phyloP scores from a whole-genome alignment of 2,888 invertebrate genomes.

The Chorisops tibialis region DNA sequence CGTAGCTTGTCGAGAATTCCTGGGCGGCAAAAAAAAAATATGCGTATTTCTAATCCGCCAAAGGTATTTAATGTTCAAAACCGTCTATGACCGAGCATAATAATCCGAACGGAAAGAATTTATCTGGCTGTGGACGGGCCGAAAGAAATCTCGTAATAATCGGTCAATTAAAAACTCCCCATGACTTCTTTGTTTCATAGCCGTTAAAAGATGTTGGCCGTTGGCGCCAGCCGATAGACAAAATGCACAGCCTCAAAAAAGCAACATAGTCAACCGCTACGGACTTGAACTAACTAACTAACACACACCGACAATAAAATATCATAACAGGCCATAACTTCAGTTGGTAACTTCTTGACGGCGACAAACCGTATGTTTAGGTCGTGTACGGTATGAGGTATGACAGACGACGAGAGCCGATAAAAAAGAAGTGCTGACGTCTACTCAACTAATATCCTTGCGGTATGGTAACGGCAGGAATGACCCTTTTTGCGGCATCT shows the following conservation, averaged over 20 bases:
- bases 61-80: constrained; percentile 12
- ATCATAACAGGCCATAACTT: constrained; percentile 24
- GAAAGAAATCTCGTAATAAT: constrained; percentile 26
- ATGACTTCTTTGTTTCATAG: constrained; percentile 28
- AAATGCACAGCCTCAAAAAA: constrained; percentile 9
- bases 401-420: constrained; percentile 12
- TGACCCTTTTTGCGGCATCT: constrained; percentile 16
- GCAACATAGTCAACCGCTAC: too few relatives aligned
- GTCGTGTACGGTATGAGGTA: constrained; percentile 1
- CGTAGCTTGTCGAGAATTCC: constrained; percentile 15
- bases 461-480: constrained; percentile 19
- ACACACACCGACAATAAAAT: not conserved
- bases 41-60: constrained; percentile 15
- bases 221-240: constrained; percentile 30
- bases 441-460: constrained; percentile 15
- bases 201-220: constrained; percentile 27
- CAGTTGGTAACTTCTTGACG: constrained; percentile 22
- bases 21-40: not conserved
- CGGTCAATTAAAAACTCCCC: constrained; percentile 31
- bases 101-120: constrained; percentile 9
- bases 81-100: constrained; percentile 20
- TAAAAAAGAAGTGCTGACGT: constrained; percentile 26
- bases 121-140: not conserved
- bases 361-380: constrained; percentile 14
- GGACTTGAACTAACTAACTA: too few relatives aligned